Evolutionary conservation across 2,888 invertebrate species (phyloP).

Genomic region (Conus canariensis): DNA sequence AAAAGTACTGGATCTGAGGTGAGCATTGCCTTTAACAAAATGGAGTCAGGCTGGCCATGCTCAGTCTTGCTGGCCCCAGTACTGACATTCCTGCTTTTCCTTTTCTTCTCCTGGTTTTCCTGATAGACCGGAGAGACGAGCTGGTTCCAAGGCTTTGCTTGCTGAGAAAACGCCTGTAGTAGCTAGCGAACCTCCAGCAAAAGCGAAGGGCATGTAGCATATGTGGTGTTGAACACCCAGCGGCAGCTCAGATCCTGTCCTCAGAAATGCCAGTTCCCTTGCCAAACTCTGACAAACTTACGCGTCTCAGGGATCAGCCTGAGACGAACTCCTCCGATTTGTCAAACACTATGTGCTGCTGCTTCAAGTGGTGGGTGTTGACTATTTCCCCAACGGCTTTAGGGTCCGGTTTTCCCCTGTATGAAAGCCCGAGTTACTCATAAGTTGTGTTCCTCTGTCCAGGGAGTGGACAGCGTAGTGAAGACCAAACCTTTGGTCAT

Average conservation of each 20-base stretch:
- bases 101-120: background rate
- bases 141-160: slow-evolving; percentile 47
- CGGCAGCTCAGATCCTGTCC: slow-evolving; percentile 40
- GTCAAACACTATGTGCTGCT: slow-evolving; percentile 46
- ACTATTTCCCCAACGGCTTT: no score
- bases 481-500: no score
- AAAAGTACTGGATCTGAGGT: background rate
- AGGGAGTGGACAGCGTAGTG: no score
- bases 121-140: background rate
- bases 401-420: no score
- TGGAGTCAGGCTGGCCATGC: background rate
- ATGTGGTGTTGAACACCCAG: slow-evolving; percentile 30
- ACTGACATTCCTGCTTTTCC: background rate
- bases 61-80: background rate
- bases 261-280: slow-evolving; percentile 28
- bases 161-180: slow-evolving; percentile 48
- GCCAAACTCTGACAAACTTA: slow-evolving; percentile 34
- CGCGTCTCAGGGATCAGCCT: slow-evolving; percentile 56
- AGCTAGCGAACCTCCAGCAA: slow-evolving; percentile 52
- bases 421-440: no score
- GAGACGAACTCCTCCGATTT: slow-evolving; percentile 29
- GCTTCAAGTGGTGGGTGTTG: slow-evolving; percentile 18
- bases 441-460: no score
- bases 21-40: background rate
- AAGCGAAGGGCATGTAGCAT: background rate